Conservation (phyloP, 1,140 invertebrate species). For the Mercenaria mercenaria region DNA sequence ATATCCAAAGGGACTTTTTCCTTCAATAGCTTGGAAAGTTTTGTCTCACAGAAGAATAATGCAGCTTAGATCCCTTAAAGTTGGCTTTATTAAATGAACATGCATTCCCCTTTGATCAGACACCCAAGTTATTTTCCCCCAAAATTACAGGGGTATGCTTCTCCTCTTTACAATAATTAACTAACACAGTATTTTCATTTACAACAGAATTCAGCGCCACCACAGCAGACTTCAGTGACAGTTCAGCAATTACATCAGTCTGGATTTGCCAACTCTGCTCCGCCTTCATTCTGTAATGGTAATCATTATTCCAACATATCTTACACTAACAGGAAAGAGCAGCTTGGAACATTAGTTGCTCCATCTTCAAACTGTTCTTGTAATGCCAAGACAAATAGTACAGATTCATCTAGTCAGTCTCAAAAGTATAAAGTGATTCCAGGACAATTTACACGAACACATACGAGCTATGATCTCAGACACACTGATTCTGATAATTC, state of each 20-base stretch:
- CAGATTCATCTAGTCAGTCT: constrained; percentile 50
- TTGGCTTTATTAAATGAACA: no score
- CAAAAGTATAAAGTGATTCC: constrained; percentile 41
- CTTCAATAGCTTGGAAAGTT: no score
- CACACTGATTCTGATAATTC: constrained; percentile 52
- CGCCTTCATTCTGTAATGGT: background rate
- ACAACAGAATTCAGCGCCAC: constrained; percentile 14
- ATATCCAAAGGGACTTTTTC: no score
- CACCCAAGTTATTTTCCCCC: no score
- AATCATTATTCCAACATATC: background rate
- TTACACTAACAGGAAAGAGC: constrained; percentile 52
- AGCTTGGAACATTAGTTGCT: constrained; percentile 8
- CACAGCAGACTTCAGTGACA: background rate
- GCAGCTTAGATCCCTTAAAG: no score
- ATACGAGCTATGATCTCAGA: constrained; percentile 33
- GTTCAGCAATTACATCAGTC: constrained; percentile 37
- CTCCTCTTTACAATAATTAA: no score
- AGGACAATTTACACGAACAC: constrained; percentile 30
- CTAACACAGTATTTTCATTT: background rate
- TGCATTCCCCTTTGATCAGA: no score
- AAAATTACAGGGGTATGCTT: no score
- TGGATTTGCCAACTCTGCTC: background rate
- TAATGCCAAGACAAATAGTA: constrained; percentile 22
- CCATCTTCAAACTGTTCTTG: constrained; percentile 32
- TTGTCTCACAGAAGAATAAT: no score